phyloP scores from a whole-genome alignment of 2,113 vertebrate species.

The Motacilla alba region DNA sequence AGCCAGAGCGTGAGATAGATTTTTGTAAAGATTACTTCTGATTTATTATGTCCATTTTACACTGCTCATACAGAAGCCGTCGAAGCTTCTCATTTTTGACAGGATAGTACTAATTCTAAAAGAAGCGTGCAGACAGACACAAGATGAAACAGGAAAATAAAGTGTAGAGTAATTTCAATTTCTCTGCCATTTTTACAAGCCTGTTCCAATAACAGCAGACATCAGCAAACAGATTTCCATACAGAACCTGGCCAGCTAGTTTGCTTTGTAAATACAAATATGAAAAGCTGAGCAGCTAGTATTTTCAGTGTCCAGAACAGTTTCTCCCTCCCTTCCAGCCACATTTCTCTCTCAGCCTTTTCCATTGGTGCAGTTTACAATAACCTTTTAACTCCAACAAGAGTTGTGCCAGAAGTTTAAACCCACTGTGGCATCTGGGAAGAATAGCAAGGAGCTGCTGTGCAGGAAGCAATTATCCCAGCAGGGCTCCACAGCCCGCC shows the following conservation, averaged over 20 bases:
- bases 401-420: neutral
- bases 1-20: neutral
- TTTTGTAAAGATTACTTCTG: neutral
- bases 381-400: neutral
- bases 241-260: neutral
- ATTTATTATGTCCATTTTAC: neutral
- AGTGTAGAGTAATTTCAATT: neutral
- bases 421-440: neutral
- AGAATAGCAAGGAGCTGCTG: neutral
- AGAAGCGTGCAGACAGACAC: fast-evolving
- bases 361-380: neutral
- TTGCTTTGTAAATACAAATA: neutral
- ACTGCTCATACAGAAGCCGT: neutral
- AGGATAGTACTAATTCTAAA: neutral
- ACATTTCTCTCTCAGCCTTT: neutral
- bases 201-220: neutral
- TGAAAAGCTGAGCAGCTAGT: neutral
- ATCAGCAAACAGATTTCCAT: neutral
- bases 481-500: neutral
- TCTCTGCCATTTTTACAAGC: neutral
- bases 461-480: slow-evolving; percentile 20
- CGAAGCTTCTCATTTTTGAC: neutral
- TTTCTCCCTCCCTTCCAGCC: neutral
- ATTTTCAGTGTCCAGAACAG: neutral
- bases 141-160: neutral